Evolutionary conservation across 2,888 invertebrate genomes (phyloP).

Genomic region (Monopis laevigella): DNA sequence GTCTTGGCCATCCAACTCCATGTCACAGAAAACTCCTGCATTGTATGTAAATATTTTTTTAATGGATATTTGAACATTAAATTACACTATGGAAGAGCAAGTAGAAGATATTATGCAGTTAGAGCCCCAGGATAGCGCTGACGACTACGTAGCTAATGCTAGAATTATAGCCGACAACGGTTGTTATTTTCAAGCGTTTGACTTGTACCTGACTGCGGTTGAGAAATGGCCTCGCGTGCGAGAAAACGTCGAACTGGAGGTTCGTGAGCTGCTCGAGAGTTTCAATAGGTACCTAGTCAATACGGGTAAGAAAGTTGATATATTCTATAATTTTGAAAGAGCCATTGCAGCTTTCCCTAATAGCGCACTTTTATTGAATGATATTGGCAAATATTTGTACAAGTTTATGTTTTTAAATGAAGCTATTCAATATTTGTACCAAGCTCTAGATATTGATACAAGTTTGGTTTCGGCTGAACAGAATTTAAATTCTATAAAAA

Average conservation of each 20-base stretch:
- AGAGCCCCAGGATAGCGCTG: too few species aligned
- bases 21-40: too few species aligned
- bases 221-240: slow-evolving; percentile 30
- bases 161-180: slow-evolving; percentile 29
- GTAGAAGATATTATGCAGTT: too few species aligned
- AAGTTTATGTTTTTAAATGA: slow-evolving; percentile 65
- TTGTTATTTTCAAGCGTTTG: slow-evolving; percentile 35
- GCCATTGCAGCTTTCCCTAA: slow-evolving; percentile 35
- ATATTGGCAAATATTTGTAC: slow-evolving; percentile 45
- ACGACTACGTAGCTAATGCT: too few species aligned
- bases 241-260: slow-evolving; percentile 31
- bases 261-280: slow-evolving; percentile 30
- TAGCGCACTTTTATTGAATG: slow-evolving; percentile 37
- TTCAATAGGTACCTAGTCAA: slow-evolving; percentile 29
- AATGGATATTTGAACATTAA: too few species aligned
- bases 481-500: slow-evolving; percentile 74
- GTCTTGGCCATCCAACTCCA: too few species aligned
- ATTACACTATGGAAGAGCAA: too few species aligned
- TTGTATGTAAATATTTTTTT: too few species aligned
- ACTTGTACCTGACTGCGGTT: slow-evolving; percentile 37
- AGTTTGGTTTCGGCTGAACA: slow-evolving; percentile 69
- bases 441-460: slow-evolving; percentile 55
- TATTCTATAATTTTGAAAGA: slow-evolving; percentile 37
- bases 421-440: slow-evolving; percentile 66
- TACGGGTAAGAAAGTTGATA: slow-evolving; percentile 32